A percentile compares a stretch with the other conserved stretches of the same genome.
Conservation (phyloP, 2,113 vertebrate genomes). For the Caranx ignobilis region DNA sequence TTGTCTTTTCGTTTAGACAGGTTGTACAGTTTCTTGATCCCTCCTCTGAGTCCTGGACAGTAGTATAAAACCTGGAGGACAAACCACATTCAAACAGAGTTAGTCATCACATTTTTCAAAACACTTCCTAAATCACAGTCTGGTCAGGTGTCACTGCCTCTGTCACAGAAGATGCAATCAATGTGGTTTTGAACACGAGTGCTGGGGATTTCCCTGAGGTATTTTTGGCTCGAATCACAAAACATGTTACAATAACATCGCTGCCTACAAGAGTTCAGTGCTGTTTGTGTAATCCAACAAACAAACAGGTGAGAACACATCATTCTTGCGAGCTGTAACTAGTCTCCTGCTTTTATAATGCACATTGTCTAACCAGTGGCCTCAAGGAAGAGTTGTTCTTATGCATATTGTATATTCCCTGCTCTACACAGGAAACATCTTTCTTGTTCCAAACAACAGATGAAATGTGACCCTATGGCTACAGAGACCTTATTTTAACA, state of each 20-base stretch:
- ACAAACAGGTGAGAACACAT: too few species aligned
- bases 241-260: too few species aligned
- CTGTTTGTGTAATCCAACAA: too few species aligned
- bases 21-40: constrained; percentile 90
- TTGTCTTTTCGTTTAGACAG: constrained; percentile 88
- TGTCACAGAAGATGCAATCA: not conserved
- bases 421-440: not conserved
- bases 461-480: not conserved
- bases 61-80: constrained; percentile 91
- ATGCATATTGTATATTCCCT: not conserved
- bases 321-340: not conserved
- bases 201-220: too few species aligned
- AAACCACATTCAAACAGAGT: not conserved
- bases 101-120: not conserved
- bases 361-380: not conserved
- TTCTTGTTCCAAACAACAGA: not conserved
- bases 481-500: constrained; percentile 1
- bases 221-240: too few species aligned
- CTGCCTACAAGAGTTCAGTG: too few species aligned
- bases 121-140: too few species aligned
- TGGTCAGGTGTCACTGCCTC: not conserved
- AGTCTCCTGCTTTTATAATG: not conserved
- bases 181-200: not conserved
- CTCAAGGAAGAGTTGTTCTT: not conserved
- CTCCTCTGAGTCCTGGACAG: constrained; percentile 95